Evolutionary conservation across 2,797 vertebrate species (phyloP).

Genomic region (Carduelis carduelis): DNA sequence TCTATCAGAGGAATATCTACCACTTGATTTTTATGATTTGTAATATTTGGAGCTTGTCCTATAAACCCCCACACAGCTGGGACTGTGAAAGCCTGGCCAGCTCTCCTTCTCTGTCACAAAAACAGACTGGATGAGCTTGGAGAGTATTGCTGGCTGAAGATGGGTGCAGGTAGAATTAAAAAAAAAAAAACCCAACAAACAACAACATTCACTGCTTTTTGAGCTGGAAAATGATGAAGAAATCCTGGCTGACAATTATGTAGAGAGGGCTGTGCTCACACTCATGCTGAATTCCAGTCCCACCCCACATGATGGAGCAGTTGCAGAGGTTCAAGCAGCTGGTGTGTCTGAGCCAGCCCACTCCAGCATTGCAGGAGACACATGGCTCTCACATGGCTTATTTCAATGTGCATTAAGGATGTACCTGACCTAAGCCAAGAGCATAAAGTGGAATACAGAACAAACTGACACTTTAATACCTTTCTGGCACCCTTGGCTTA

Average conservation of each 20-base stretch:
- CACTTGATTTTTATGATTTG: not conserved
- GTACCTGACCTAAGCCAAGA: not conserved
- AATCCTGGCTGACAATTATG: not conserved
- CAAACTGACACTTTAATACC: not conserved
- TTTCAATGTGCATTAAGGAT: not conserved
- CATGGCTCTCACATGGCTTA: accelerated
- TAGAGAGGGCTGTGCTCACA: not conserved
- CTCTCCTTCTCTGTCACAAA: not conserved
- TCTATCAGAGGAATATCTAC: not conserved
- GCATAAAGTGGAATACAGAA: not conserved
- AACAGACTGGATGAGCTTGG: not conserved
- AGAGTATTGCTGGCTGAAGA: not conserved
- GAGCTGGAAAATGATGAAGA: not conserved
- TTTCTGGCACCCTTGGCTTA: not conserved
- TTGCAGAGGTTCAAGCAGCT: not conserved
- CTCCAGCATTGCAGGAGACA: not conserved
- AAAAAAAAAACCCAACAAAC: accelerated
- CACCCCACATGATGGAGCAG: accelerated
- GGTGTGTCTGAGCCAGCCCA: not conserved
- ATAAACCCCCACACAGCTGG: not conserved
- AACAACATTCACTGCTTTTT: not conserved
- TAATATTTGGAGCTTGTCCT: not conserved
- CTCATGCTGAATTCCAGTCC: not conserved
- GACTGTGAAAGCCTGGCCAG: not conserved
- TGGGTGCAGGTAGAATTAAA: not conserved